Percentiles rank a stretch among this genome's conserved stretches.
Evolutionary conservation across 2,888 invertebrate genomes (phyloP).

Genomic region (Hypena proboscidalis): DNA sequence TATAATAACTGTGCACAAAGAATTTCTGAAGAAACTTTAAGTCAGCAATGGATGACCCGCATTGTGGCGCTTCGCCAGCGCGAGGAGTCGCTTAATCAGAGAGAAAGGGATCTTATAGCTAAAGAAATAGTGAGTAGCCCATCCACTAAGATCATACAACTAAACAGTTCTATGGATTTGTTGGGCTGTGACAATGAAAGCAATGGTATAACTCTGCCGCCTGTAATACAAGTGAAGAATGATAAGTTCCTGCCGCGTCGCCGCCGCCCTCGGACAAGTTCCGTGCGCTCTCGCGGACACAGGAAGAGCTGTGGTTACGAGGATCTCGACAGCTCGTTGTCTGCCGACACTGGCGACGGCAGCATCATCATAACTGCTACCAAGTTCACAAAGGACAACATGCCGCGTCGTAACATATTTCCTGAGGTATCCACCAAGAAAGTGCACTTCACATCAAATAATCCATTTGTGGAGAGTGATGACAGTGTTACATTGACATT

Average conservation of each 20-base stretch:
- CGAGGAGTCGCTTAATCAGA: conserved; percentile 80
- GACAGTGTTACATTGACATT: conserved; percentile 80
- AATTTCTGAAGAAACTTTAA: conserved; percentile 83
- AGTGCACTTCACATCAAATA: conserved; percentile 76
- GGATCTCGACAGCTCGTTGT: conserved; percentile 85
- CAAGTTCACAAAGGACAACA: conserved; percentile 75
- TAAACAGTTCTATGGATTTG: conserved; percentile 49
- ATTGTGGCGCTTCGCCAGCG: conserved; percentile 79
- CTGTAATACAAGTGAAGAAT: conserved; percentile 52
- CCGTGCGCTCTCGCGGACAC: conserved; percentile 56
- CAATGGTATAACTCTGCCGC: conserved; percentile 76
- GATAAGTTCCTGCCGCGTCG: conserved; percentile 57
- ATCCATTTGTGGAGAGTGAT: conserved; percentile 80
- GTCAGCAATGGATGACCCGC: conserved; percentile 85
- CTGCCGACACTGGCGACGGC: conserved; percentile 84
- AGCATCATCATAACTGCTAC: conserved; percentile 83
- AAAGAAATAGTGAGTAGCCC: conserved; percentile 78
- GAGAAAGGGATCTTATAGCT: conserved; percentile 76
- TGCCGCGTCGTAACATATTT: conserved; percentile 76
- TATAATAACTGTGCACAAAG: conserved; percentile 72
- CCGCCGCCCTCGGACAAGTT: conserved; percentile 58
- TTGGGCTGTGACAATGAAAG: conserved; percentile 42
- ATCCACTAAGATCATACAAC: conserved; percentile 56
- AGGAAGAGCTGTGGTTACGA: conserved; percentile 77
- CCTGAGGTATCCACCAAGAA: conserved; percentile 70